A percentile compares a stretch with the other conserved stretches of the same genome.
Conservation (phyloP, 2,113 vertebrate species). For the Lichenostomus cassidix region DNA sequence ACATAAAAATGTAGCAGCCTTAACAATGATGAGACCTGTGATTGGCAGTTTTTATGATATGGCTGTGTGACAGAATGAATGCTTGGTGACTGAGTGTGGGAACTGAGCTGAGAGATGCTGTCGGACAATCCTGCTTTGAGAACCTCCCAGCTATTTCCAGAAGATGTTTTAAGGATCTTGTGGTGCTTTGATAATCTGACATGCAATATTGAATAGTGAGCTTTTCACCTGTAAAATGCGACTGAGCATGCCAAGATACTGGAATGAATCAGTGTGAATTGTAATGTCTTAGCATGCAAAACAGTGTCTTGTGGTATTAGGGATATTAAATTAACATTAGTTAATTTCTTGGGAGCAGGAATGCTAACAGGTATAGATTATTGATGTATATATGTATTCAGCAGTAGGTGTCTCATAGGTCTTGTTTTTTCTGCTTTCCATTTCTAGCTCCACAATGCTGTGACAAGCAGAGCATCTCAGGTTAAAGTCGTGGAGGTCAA, state of each 20-base stretch:
- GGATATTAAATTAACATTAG: not conserved
- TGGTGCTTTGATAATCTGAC: not conserved
- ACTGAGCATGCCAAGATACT: not conserved
- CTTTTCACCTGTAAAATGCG: not conserved
- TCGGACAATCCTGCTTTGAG: not conserved
- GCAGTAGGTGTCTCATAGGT: not conserved
- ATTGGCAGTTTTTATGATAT: not conserved
- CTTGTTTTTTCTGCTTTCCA: not conserved
- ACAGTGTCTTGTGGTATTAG: not conserved
- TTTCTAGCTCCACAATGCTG: conserved; percentile 57
- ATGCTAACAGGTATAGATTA: not conserved
- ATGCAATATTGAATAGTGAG: not conserved
- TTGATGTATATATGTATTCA: not conserved
- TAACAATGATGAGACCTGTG: not conserved
- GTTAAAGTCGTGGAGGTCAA: conserved; percentile 78
- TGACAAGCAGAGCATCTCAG: conserved; percentile 57
- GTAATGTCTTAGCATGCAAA: not conserved
- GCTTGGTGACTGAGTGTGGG: not conserved
- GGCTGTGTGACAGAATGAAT: not conserved
- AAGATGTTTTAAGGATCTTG: not conserved
- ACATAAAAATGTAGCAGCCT: not conserved
- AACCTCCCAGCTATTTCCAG: not conserved
- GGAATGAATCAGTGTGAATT: not conserved
- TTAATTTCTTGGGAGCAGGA: not conserved
- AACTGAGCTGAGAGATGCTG: not conserved